phyloP scores from a whole-genome alignment of 2,888 invertebrate genomes.

The Clepsis dumicolana region DNA sequence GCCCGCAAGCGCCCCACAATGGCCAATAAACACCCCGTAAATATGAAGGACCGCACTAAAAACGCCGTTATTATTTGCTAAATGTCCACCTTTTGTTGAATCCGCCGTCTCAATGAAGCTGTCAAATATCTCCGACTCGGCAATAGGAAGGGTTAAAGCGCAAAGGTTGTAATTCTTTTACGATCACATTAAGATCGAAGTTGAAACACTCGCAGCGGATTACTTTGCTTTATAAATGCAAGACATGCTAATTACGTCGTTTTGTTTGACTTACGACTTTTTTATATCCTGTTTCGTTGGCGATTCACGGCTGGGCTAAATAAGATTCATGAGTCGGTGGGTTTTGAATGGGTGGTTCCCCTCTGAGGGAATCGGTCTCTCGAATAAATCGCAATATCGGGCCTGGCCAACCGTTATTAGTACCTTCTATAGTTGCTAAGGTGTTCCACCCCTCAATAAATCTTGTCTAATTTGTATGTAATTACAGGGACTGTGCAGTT shows the following conservation, averaged over 20 bases:
- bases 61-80: conserved; percentile 78
- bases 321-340: conserved; percentile 39
- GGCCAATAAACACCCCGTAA: conserved; percentile 84
- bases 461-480: conserved; percentile 87
- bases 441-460: conserved; percentile 86
- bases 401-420: conserved; percentile 83
- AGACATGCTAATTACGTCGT: conserved; percentile 64
- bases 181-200: conserved; percentile 51
- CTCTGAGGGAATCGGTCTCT: conserved; percentile 61
- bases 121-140: conserved; percentile 67
- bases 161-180: conserved; percentile 47
- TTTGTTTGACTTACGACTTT: conserved; percentile 59
- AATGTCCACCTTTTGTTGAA: conserved; percentile 82
- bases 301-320: conserved; percentile 28
- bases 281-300: conserved; percentile 39
- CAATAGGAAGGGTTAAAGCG: conserved; percentile 59
- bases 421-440: conserved; percentile 84
- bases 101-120: conserved; percentile 63
- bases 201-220: conserved; percentile 42
- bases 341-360: conserved; percentile 51
- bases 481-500: conserved; percentile 83
- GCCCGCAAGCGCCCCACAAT: conserved; percentile 70
- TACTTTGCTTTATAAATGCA: conserved; percentile 55
- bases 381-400: conserved; percentile 82
- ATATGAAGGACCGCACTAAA: conserved; percentile 81